Conservation (phyloP, 2,888 invertebrate genomes). For the Sarcophaga rosellei region DNA sequence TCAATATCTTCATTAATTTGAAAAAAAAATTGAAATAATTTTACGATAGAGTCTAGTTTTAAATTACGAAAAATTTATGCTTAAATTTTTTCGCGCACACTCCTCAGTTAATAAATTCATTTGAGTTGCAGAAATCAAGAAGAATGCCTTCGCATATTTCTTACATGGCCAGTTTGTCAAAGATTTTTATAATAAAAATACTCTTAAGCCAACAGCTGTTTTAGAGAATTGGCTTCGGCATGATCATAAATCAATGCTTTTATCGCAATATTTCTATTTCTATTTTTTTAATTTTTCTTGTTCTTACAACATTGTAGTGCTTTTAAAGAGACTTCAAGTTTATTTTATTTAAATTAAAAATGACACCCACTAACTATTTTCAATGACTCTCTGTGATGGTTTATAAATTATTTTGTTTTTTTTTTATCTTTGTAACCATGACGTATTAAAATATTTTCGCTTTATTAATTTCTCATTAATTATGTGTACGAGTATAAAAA, state of each 20-base stretch:
- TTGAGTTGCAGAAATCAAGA: too few species aligned
- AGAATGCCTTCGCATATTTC: neutral
- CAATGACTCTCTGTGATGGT: neutral
- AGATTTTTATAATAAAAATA: neutral
- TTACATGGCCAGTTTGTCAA: neutral
- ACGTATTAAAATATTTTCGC: slow-evolving; percentile 6
- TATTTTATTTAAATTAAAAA: slow-evolving; percentile 48
- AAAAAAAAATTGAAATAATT: too few species aligned
- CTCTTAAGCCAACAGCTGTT: slow-evolving; percentile 1
- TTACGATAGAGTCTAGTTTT: too few species aligned
- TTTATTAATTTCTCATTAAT: slow-evolving; percentile 26
- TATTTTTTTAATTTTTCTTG: neutral
- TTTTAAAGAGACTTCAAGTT: slow-evolving; percentile 28
- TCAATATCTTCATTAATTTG: too few species aligned
- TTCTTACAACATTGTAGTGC: slow-evolving; percentile 28
- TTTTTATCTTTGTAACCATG: neutral
- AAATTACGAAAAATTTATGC: too few species aligned
- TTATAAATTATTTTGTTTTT: neutral
- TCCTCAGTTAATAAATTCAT: too few species aligned
- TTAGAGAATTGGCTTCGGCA: neutral
- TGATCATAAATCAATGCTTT: slow-evolving; percentile 6
- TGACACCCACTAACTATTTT: neutral
- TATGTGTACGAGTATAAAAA: neutral
- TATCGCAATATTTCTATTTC: neutral
- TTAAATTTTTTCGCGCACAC: too few species aligned